A percentile compares a stretch with the other conserved stretches of the same genome.
Conservation (phyloP, 2,113 vertebrate species). For the Picathartes gymnocephalus region DNA sequence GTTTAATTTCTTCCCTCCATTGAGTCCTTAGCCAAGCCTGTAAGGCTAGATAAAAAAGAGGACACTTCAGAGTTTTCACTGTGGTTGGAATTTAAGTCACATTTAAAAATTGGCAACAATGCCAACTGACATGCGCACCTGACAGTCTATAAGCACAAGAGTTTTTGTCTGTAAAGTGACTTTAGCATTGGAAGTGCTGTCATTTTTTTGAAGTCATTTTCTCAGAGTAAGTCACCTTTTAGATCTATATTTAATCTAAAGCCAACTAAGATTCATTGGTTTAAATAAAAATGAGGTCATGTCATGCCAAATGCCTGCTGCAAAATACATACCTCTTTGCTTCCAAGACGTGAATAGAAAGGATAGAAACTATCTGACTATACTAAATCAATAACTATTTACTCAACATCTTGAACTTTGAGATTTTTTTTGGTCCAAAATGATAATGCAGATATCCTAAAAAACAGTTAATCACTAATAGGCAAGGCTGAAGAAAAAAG, state of each 20-base stretch:
- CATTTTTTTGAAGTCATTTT: neutral
- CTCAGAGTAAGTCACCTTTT: neutral
- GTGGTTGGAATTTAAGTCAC: neutral
- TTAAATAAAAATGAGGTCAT: neutral
- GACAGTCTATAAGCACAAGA: neutral
- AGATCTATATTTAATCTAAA: conserved; percentile 5
- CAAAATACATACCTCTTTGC: neutral
- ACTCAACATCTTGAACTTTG: neutral
- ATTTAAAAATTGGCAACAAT: neutral
- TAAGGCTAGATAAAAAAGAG: neutral
- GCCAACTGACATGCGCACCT: neutral
- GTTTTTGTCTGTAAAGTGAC: neutral
- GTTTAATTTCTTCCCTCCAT: neutral
- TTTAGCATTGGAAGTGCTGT: neutral
- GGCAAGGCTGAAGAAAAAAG: neutral
- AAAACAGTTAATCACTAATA: neutral
- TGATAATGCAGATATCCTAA: neutral
- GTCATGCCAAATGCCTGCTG: neutral
- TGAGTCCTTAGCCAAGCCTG: neutral
- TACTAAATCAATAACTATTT: conserved; percentile 20
- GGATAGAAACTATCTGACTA: neutral
- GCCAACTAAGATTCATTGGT: neutral
- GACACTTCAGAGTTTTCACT: neutral
- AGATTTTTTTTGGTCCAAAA: neutral
- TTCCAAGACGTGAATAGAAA: neutral